A percentile compares a stretch with the other conserved stretches of the same genome.
These are phyloP conservation scores for Paragorgia papillata DNA, from an alignment of 92 coral and sea anemone species.

Conservation along the genomic window DNA sequence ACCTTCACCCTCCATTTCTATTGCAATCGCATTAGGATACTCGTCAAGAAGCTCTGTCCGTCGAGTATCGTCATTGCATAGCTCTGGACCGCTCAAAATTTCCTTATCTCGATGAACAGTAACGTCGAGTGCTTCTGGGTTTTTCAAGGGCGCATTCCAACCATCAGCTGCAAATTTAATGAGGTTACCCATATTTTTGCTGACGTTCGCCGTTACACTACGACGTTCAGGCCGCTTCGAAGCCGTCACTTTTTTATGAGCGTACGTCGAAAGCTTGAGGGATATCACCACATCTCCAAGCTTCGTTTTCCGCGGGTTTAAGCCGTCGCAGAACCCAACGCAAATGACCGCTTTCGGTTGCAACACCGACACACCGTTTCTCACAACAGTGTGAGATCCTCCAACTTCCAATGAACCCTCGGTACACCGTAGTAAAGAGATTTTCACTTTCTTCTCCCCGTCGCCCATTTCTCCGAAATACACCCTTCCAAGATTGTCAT, in stretches of 20 bases:
- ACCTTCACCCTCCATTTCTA: slow-evolving; percentile 66
- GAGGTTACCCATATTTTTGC: slow-evolving; percentile 34
- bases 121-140: slow-evolving; percentile 8
- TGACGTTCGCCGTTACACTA: slow-evolving; percentile 17
- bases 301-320: slow-evolving; percentile 28
- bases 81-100: slow-evolving; percentile 57
- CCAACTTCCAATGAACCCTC: slow-evolving; percentile 31
- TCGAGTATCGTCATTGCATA: slow-evolving; percentile 28
- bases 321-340: slow-evolving; percentile 37
- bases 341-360: slow-evolving; percentile 57
- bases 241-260: slow-evolving; percentile 25
- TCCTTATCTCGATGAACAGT: slow-evolving; percentile 42
- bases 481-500: background rate
- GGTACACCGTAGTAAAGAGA: slow-evolving; percentile 31
- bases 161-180: slow-evolving; percentile 38
- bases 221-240: background rate
- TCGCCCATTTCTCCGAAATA: slow-evolving; percentile 32
- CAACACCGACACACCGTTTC: slow-evolving; percentile 30
- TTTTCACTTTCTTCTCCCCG: background rate
- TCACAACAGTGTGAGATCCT: slow-evolving; percentile 30
- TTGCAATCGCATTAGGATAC: slow-evolving; percentile 48
- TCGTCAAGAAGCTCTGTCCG: slow-evolving; percentile 45
- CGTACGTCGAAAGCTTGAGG: slow-evolving; percentile 45
- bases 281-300: slow-evolving; percentile 52
- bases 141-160: slow-evolving; percentile 43